Evolutionary conservation across 1,140 invertebrate species (phyloP).

Genomic region (Plectrocnemia conspersa): DNA sequence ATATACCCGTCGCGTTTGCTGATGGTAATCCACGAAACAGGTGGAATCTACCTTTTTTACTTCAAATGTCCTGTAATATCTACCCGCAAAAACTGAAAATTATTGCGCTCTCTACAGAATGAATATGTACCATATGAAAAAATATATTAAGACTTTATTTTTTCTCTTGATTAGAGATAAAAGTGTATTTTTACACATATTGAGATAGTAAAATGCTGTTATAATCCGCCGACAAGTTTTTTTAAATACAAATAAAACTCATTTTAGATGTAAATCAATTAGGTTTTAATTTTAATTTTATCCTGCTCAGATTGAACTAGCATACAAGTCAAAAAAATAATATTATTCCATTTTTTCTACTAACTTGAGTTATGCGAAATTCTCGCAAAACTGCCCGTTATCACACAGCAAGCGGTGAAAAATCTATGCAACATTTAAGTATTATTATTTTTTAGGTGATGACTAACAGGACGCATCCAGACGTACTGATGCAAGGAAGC

Average conservation of each 20-base stretch:
- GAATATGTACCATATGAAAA: no score
- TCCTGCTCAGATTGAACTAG: neutral
- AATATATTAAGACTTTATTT: neutral
- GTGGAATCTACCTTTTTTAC: neutral
- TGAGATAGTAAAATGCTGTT: no score
- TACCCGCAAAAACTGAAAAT: no score
- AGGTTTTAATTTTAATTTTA: neutral
- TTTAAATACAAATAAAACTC: no score
- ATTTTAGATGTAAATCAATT: slow-evolving; percentile 4
- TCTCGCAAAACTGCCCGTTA: no score
- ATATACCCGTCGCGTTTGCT: no score
- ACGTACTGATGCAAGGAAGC: slow-evolving; percentile 47
- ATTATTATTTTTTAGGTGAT: slow-evolving; percentile 42
- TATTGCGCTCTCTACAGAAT: no score
- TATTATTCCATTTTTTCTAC: neutral
- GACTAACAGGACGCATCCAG: slow-evolving; percentile 48
- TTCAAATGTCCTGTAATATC: no score
- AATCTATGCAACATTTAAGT: slow-evolving; percentile 2
- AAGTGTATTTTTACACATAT: neutral
- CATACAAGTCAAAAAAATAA: neutral
- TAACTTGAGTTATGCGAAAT: no score
- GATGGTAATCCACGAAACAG: no score
- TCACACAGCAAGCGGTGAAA: no score
- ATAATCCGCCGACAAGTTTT: no score
- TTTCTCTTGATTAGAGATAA: neutral